These are phyloP conservation scores for Phenganax subtilis DNA, from an alignment of 92 coral and sea anemone species.

Conservation along the genomic window DNA sequence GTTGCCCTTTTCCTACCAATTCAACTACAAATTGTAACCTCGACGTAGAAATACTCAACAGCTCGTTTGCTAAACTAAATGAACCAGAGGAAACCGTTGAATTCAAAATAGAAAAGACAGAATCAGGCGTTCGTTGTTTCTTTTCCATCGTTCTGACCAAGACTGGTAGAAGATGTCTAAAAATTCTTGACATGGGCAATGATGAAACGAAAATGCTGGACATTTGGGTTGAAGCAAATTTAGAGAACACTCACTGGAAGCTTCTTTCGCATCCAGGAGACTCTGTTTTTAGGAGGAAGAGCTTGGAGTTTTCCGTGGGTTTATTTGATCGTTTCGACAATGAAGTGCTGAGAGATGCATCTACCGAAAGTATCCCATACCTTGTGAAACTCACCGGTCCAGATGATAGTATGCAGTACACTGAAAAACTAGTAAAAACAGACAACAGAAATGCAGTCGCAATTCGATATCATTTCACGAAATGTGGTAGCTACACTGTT, in stretches of 20 bases:
- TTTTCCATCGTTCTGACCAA: neutral
- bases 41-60: neutral
- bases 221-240: neutral
- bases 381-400: constrained; percentile 12
- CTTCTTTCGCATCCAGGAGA: neutral
- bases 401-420: neutral
- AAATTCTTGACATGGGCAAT: neutral
- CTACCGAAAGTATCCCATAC: neutral
- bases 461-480: neutral
- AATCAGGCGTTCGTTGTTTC: no score
- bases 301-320: neutral
- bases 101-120: no score
- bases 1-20: neutral
- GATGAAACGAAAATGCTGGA: neutral
- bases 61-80: neutral
- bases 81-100: neutral
- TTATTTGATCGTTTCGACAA: constrained; percentile 21
- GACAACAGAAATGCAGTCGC: neutral
- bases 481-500: constrained; percentile 1
- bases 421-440: neutral
- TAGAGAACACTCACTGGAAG: neutral
- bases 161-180: neutral
- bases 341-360: neutral
- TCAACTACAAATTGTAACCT: neutral
- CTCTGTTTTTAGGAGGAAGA: neutral